phyloP scores from a whole-genome alignment of 2,797 vertebrate species.

The Argya squamiceps region DNA sequence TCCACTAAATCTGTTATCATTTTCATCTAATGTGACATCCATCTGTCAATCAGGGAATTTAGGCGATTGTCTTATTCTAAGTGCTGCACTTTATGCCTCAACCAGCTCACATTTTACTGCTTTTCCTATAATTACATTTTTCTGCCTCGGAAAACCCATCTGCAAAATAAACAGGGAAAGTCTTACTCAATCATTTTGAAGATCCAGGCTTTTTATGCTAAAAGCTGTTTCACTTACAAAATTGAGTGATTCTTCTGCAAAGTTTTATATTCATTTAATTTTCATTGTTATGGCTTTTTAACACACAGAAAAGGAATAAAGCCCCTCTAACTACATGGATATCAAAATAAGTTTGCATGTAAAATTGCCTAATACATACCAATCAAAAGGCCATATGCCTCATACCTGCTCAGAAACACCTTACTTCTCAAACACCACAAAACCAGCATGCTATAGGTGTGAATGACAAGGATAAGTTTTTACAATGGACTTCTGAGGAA shows the following conservation, averaged over 20 bases:
- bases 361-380: not conserved
- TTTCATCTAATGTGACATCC: slow-evolving; percentile 91
- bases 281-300: slow-evolving; percentile 30
- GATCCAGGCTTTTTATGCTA: slow-evolving; percentile 33
- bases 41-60: slow-evolving; percentile 90
- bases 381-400: not conserved
- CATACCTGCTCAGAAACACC: not conserved
- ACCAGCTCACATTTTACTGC: slow-evolving; percentile 57
- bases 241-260: slow-evolving; percentile 18
- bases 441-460: not conserved
- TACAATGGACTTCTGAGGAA: not conserved
- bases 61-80: slow-evolving; percentile 72
- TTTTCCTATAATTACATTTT: slow-evolving; percentile 71
- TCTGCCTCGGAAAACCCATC: slow-evolving; percentile 61
- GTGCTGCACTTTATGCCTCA: slow-evolving; percentile 68
- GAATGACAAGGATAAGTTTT: not conserved
- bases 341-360: slow-evolving; percentile 42
- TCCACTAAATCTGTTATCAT: slow-evolving; percentile 91
- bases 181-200: slow-evolving; percentile 35
- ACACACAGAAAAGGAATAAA: slow-evolving; percentile 6
- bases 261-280: slow-evolving; percentile 52
- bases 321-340: not conserved
- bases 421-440: not conserved
- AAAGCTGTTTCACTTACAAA: slow-evolving; percentile 52
- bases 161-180: slow-evolving; percentile 65